A percentile compares a stretch with the other conserved stretches of the same genome.
phyloP scores from a whole-genome alignment of 2,888 invertebrate species.

The Podotricha telesiphe region DNA sequence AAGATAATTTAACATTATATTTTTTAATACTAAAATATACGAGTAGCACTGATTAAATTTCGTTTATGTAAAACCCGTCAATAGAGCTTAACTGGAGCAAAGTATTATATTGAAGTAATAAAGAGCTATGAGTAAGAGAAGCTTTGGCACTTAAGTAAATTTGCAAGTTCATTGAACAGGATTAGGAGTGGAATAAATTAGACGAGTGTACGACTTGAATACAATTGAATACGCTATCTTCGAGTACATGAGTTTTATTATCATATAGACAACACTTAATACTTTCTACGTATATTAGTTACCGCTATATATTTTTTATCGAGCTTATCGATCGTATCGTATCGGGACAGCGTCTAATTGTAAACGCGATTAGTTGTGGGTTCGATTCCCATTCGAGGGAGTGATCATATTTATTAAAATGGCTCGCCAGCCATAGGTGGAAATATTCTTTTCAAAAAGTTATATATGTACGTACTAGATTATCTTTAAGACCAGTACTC shows the following conservation, averaged over 20 bases:
- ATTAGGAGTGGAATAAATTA: conserved; percentile 36
- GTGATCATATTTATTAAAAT: too few species aligned
- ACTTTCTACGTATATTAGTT: neutral
- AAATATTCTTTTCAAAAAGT: too few species aligned
- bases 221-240: conserved; percentile 19
- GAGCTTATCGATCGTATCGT: too few species aligned
- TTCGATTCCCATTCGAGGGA: too few species aligned
- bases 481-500: too few species aligned
- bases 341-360: too few species aligned
- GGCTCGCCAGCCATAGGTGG: too few species aligned
- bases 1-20: too few species aligned
- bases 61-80: conserved; percentile 6
- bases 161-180: conserved; percentile 33
- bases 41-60: conserved; percentile 5
- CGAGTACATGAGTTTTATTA: conserved; percentile 15
- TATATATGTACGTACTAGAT: neutral
- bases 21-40: neutral
- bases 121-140: conserved; percentile 29
- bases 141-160: conserved; percentile 31
- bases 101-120: conserved; percentile 33
- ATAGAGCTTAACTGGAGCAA: conserved; percentile 25
- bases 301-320: too few species aligned
- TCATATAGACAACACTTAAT: neutral
- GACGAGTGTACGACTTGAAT: conserved; percentile 18
- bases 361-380: too few species aligned